phyloP scores from a whole-genome alignment of 2,888 invertebrate species.

The Watsonalla binaria region DNA sequence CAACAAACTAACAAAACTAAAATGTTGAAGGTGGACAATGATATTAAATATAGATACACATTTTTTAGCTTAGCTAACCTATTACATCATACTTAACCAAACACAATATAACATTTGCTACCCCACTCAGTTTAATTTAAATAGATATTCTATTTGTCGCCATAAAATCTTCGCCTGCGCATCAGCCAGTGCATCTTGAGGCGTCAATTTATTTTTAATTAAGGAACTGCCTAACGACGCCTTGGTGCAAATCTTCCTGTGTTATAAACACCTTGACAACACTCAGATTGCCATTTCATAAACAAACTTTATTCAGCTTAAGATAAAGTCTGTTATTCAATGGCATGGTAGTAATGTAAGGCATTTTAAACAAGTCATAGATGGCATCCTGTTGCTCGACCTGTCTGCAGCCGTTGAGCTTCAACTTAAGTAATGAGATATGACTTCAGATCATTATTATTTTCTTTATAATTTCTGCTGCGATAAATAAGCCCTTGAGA shows the following conservation, averaged over 20 bases:
- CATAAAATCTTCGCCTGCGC: constrained; percentile 19
- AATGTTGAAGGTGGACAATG: too few relatives aligned
- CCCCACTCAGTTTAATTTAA: too few relatives aligned
- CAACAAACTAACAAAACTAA: too few relatives aligned
- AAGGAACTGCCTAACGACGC: constrained; percentile 66
- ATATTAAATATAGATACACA: too few relatives aligned
- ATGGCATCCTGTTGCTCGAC: constrained; percentile 48
- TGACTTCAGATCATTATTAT: constrained; percentile 70
- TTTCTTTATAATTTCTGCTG: constrained; percentile 59
- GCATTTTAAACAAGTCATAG: constrained; percentile 33
- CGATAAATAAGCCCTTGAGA: constrained; percentile 52
- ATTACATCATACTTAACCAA: too few relatives aligned
- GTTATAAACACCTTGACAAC: constrained; percentile 13
- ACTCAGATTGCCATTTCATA: constrained; percentile 5
- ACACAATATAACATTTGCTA: too few relatives aligned
- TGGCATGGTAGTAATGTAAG: constrained; percentile 18
- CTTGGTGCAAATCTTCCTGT: constrained; percentile 26
- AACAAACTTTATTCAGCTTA: constrained; percentile 21
- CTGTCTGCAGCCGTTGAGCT: constrained; percentile 62
- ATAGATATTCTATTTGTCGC: too few relatives aligned
- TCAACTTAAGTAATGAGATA: constrained; percentile 72
- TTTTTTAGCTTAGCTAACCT: too few relatives aligned
- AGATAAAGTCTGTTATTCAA: constrained; percentile 15
- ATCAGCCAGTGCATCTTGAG: constrained; percentile 36
- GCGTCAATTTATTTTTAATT: constrained; percentile 67